Base-by-base conservation (phyloP, 2,888 invertebrate genomes). In the Holacanthella duospinosa region DNA sequence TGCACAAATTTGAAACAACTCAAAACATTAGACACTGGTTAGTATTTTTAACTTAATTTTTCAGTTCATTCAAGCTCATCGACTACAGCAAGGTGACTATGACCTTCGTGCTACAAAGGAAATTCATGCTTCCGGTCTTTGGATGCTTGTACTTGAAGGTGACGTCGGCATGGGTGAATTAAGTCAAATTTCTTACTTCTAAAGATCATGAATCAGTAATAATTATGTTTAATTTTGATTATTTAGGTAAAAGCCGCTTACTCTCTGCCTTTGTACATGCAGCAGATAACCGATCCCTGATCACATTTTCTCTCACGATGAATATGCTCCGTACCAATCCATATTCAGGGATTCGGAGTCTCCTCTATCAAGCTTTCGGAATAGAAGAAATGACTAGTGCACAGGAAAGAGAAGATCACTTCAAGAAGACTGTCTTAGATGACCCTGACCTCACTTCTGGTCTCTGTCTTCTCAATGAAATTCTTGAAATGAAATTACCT, bases 381-480 rank as follows among this genome's bases (percentile, higher is more conserved):
- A 65, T 73, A 62, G 43, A 63, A 2, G 66, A 63, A 29, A 25
- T 70, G 29, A 60, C 67, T n/a, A 66, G 66, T 0, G 55, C 71
- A 0, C 73, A 75, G 29, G 77, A 80, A 25, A 75, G 79, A 60
- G 77, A 80, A 77, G 81, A 76, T 76, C 76, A 74, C 75, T 77
- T 74, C 73, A 77, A 62, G 65, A 77, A 68, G 58, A 78, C 67
- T 67, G 78, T 74, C 71, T 77, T 72, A 68, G 70, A 19, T 75
- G 77, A 74, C 74, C 68, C 60, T 1, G 71, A 74, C n/a, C 65
- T 77, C n/a, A 67, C 76, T 1, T 77, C 79, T 24, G 79, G 82
- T 66, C 75, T 83, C n/a, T 82, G 82, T 71, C 81, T 82, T 64
- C 74, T 83, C 55, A 83, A 83, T 71, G 77, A 77, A 26, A 75